Conservation (phyloP, 2,797 vertebrate genomes). For the Scolopax rusticola region DNA sequence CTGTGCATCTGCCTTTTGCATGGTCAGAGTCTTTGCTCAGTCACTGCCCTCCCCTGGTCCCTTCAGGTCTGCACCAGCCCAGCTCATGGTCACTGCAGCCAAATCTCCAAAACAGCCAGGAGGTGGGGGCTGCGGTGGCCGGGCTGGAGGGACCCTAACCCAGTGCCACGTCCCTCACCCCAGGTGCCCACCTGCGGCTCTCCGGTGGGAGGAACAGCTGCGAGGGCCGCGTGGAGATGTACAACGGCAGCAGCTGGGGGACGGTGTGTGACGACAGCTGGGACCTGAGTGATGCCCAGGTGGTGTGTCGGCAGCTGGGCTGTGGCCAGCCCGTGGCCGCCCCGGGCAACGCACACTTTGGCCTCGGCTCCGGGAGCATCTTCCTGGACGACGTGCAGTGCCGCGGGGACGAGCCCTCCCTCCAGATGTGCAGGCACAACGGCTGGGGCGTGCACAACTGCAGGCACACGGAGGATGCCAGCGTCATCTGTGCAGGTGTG, state of each 20-base stretch:
- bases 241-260: constrained; percentile 38
- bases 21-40: fast-evolving
- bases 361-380: constrained; percentile 5
- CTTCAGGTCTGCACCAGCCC: background rate
- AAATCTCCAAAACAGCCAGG: fast-evolving
- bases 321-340: background rate
- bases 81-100: fast-evolving
- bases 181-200: background rate
- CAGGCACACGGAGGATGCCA: constrained; percentile 44
- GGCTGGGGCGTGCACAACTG: constrained; percentile 71
- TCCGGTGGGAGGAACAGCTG: constrained; percentile 34
- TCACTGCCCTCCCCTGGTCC: fast-evolving
- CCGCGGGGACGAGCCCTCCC: constrained; percentile 36
- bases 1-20: background rate
- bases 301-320: constrained; percentile 70
- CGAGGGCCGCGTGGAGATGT: constrained; percentile 70
- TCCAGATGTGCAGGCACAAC: constrained; percentile 47
- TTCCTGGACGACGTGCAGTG: constrained; percentile 67
- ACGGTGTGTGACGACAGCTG: constrained; percentile 69
- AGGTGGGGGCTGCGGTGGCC: fast-evolving
- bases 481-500: constrained; percentile 62
- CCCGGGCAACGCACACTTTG: background rate
- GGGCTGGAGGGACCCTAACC: background rate
- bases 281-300: constrained; percentile 15
- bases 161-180: background rate